Percentiles rank a stretch among this genome's conserved stretches.
phyloP scores from a whole-genome alignment of 2,888 invertebrate genomes.

The Meghimatium bilineatum region DNA sequence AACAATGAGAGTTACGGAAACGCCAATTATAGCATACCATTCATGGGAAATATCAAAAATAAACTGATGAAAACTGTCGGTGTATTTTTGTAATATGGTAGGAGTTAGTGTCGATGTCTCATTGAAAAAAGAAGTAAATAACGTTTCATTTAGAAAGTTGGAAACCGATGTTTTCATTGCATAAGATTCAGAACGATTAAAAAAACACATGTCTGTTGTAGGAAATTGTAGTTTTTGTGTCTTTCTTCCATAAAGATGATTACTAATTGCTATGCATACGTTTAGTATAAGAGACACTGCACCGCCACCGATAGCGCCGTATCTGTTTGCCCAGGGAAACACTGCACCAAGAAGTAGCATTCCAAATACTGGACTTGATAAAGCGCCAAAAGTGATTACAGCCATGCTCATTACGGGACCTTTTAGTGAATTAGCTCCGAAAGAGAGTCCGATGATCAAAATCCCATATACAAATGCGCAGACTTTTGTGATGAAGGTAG shows the following conservation, averaged over 20 bases:
- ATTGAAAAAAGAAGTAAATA: neutral
- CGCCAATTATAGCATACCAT: neutral
- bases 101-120: neutral
- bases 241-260: slow-evolving; percentile 18
- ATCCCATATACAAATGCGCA: slow-evolving; percentile 57
- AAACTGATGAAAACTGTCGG: neutral
- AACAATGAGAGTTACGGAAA: neutral
- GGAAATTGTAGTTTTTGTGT: slow-evolving; percentile 5
- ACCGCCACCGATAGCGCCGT: slow-evolving; percentile 41
- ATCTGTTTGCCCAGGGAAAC: slow-evolving; percentile 54
- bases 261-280: slow-evolving; percentile 38
- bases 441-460: slow-evolving; percentile 56
- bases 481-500: slow-evolving; percentile 57
- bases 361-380: slow-evolving; percentile 58
- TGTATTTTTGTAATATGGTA: too few relatives aligned
- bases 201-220: slow-evolving; percentile 33
- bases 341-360: slow-evolving; percentile 59
- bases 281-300: slow-evolving; percentile 34
- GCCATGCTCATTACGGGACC: slow-evolving; percentile 52
- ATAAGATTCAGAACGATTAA: neutral
- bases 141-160: neutral
- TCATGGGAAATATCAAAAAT: neutral
- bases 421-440: slow-evolving; percentile 51
- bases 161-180: neutral
- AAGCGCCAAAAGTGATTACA: slow-evolving; percentile 56